These are phyloP conservation scores for Acanthopagrus latus DNA, from an alignment of 2,797 vertebrate species.

Conservation along the genomic window DNA sequence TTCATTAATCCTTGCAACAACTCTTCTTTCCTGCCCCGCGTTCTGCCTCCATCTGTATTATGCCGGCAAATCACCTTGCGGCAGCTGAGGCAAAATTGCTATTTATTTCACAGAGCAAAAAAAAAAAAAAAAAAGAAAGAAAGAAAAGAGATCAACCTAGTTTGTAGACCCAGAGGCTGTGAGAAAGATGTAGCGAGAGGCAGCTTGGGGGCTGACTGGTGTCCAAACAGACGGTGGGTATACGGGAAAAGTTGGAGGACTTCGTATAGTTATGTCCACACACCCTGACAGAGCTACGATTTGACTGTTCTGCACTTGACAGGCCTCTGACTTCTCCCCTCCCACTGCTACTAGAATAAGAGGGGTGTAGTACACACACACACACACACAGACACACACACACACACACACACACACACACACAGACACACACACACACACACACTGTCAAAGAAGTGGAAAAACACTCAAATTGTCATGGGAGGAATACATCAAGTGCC, in stretches of 20 bases:
- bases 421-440: neutral
- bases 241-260: conserved; percentile 61
- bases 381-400: neutral
- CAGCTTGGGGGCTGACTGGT: conserved; percentile 61
- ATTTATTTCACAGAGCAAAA: conserved; percentile 68
- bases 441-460: conserved; percentile 67
- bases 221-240: conserved; percentile 68
- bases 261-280: conserved; percentile 72
- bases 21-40: conserved; percentile 46
- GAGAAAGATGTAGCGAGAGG: conserved; percentile 52
- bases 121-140: conserved; percentile 31
- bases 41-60: conserved; percentile 70
- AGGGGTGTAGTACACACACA: conserved; percentile 50
- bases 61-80: conserved; percentile 61
- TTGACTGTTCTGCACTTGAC: conserved; percentile 76
- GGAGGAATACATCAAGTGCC: conserved; percentile 74
- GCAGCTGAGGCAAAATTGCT: conserved; percentile 65
- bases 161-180: conserved; percentile 64
- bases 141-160: conserved; percentile 39
- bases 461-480: conserved; percentile 75
- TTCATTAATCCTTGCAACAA: conserved; percentile 73
- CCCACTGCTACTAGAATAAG: conserved; percentile 72
- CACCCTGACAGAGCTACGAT: conserved; percentile 72
- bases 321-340: conserved; percentile 71
- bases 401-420: too few relatives aligned